A percentile compares a stretch with the other conserved stretches of the same genome.
Conservation (phyloP, 2,888 invertebrate genomes). For the Nematopogon swammerdamellus region DNA sequence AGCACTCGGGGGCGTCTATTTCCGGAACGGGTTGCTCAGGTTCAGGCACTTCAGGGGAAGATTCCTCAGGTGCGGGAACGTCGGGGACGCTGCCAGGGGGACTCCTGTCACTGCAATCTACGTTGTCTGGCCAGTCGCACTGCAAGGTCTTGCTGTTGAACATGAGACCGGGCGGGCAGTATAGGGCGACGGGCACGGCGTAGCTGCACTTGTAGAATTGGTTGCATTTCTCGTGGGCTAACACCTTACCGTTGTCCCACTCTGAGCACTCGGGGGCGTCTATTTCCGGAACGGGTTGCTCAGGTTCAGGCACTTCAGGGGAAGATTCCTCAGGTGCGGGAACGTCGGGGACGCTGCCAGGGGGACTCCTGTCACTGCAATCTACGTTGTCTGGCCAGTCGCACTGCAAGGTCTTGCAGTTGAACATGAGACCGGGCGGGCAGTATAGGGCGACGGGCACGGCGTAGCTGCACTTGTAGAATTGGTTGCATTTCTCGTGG, state of each 20-base stretch:
- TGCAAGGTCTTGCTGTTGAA: constrained; percentile 51
- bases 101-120: constrained; percentile 54
- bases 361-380: constrained; percentile 48
- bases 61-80: constrained; percentile 4
- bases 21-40: too few species aligned
- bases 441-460: constrained; percentile 29
- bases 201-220: constrained; percentile 67
- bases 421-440: constrained; percentile 54
- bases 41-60: too few species aligned
- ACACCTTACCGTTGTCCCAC: too few species aligned
- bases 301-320: too few species aligned
- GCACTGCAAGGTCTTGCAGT: constrained; percentile 49
- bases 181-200: constrained; percentile 54
- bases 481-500: constrained; percentile 40
- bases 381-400: constrained; percentile 62
- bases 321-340: constrained; percentile 4
- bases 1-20: too few species aligned
- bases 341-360: constrained; percentile 10
- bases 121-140: constrained; percentile 62
- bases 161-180: constrained; percentile 52
- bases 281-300: too few species aligned
- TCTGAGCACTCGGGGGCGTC: too few species aligned
- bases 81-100: constrained; percentile 11
- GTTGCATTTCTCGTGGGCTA: constrained; percentile 55
- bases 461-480: constrained; percentile 57